phyloP scores from a whole-genome alignment of 2,888 invertebrate genomes.

The Andrena flavipes region DNA sequence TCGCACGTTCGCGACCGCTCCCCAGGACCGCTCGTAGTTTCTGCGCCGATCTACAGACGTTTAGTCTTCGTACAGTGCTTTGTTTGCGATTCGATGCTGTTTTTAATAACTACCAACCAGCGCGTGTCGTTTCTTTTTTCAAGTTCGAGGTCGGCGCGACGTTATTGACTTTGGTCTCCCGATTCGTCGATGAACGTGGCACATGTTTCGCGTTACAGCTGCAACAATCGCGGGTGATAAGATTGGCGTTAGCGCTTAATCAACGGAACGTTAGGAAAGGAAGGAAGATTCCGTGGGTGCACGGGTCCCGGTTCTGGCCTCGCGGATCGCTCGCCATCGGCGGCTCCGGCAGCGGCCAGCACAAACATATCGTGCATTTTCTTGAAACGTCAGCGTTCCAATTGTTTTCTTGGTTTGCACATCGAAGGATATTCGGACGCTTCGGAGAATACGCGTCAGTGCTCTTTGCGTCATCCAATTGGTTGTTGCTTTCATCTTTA shows the following conservation, averaged over 20 bases:
- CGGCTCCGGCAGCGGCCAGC: not conserved
- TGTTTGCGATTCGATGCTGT: not conserved
- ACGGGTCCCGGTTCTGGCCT: not conserved
- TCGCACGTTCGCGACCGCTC: not conserved
- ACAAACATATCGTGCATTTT: not conserved
- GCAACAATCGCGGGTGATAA: not conserved
- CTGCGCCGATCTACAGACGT: not conserved
- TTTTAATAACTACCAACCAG: not conserved
- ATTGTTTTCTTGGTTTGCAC: slow-evolving; percentile 4
- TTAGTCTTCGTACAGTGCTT: not conserved
- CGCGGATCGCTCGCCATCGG: not conserved
- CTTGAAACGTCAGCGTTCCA: slow-evolving; percentile 11
- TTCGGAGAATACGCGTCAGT: slow-evolving; percentile 5
- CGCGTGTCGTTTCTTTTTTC: not conserved
- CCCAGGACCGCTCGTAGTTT: too few relatives aligned
- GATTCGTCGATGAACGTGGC: not conserved
- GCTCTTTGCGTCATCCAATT: slow-evolving; percentile 9
- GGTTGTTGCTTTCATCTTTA: slow-evolving; percentile 8
- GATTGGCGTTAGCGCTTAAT: not conserved
- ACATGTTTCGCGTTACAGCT: not conserved
- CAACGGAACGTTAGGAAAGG: not conserved
- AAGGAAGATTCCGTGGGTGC: not conserved
- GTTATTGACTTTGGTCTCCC: not conserved
- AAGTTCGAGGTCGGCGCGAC: not conserved
- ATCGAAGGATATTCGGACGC: slow-evolving; percentile 17